These are phyloP conservation scores for Prosapia bicincta DNA, from an alignment of 2,888 invertebrate species.

Conservation along the genomic window DNA sequence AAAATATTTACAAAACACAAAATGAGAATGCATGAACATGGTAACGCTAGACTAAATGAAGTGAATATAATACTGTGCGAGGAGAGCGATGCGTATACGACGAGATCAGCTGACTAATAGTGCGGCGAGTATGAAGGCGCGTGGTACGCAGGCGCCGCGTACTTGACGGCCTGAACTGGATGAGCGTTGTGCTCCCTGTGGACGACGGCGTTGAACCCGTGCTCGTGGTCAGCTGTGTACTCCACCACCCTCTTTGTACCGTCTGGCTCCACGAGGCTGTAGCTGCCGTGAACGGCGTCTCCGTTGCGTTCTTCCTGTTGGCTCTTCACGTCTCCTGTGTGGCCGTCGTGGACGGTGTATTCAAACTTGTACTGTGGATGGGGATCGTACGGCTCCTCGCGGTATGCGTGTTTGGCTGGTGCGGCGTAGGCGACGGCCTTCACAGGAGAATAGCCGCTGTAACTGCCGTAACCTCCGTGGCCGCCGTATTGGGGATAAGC, in stretches of 20 bases:
- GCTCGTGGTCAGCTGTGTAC: neutral
- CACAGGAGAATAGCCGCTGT: too few species aligned
- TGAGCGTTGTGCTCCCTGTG: neutral
- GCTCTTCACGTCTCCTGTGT: neutral
- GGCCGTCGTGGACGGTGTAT: neutral
- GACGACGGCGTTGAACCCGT: neutral
- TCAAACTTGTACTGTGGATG: neutral
- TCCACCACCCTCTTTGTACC: neutral
- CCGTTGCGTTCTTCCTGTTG: neutral
- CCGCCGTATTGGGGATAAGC: neutral
- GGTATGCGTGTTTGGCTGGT: neutral
- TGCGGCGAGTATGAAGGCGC: neutral
- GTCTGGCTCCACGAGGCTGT: neutral
- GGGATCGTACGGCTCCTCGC: neutral
- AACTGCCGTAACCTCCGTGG: too few species aligned
- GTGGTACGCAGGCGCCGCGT: neutral
- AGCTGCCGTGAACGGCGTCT: neutral
- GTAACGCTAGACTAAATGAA: too few species aligned
- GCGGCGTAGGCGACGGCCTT: neutral
- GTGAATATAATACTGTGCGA: neutral
- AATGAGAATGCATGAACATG: too few species aligned
- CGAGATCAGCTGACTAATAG: too few species aligned
- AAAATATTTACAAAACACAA: too few species aligned
- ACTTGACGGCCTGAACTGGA: neutral
- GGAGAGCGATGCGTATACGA: neutral